These are phyloP conservation scores for Podarcis cretensis DNA, from an alignment of 2,113 vertebrate genomes.

Conservation along the genomic window DNA sequence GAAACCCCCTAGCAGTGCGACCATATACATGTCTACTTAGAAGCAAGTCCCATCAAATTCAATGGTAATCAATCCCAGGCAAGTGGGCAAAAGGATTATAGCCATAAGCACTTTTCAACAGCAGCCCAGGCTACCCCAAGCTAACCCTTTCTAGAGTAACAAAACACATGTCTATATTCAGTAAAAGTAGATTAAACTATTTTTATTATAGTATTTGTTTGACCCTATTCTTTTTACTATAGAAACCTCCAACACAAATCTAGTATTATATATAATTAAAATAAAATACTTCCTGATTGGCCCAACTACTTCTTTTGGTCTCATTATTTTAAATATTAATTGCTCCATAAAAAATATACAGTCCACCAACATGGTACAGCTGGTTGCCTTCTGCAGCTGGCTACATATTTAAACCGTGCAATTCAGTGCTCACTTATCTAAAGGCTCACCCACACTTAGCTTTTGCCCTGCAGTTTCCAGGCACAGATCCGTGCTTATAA, in stretches of 20 bases:
- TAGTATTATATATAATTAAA: conserved; percentile 78
- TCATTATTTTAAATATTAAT: conserved; percentile 73
- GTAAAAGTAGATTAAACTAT: conserved; percentile 47
- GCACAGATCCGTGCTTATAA: too few relatives aligned
- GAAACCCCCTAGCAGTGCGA: conserved; percentile 31
- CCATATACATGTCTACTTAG: neutral
- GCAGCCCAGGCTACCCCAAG: conserved; percentile 50
- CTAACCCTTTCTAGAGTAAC: conserved; percentile 38
- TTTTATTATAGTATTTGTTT: conserved; percentile 60
- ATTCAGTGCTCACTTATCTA: conserved; percentile 77
- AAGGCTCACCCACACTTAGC: conserved; percentile 49
- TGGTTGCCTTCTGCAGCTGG: conserved; percentile 56
- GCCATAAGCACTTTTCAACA: conserved; percentile 44
- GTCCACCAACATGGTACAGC: conserved; percentile 56
- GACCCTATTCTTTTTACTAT: conserved; percentile 68
- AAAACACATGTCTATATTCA: conserved; percentile 42
- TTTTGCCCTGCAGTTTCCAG: too few relatives aligned
- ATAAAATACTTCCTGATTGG: conserved; percentile 73
- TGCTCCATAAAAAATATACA: conserved; percentile 75
- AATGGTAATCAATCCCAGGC: neutral
- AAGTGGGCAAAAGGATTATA: neutral
- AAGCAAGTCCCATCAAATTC: neutral
- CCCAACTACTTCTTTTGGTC: conserved; percentile 77
- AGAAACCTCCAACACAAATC: conserved; percentile 74
- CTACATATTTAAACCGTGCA: conserved; percentile 66